A percentile compares a stretch with the other conserved stretches of the same genome.
Evolutionary conservation across 2,113 vertebrate genomes (phyloP).

Genomic region (Prietella phreatophila): DNA sequence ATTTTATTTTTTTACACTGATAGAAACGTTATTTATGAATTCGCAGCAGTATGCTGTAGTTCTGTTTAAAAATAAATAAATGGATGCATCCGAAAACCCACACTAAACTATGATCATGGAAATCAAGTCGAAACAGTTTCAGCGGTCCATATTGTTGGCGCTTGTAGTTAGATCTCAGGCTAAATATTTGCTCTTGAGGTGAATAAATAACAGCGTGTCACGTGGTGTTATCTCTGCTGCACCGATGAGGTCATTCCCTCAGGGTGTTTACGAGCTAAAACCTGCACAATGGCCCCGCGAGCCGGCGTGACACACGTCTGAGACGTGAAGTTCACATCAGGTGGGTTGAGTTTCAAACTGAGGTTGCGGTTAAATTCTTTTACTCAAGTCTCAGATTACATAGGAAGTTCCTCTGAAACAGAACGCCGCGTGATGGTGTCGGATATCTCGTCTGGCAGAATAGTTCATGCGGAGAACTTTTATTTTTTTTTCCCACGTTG

Average conservation of each 20-base stretch:
- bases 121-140: background rate
- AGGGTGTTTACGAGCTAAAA: slow-evolving; percentile 31
- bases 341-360: slow-evolving; percentile 4
- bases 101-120: background rate
- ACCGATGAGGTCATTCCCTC: slow-evolving; percentile 48
- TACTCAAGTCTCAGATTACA: background rate
- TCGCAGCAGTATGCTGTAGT: background rate
- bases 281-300: slow-evolving; percentile 5
- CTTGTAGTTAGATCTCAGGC: slow-evolving; percentile 35
- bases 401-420: background rate
- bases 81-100: background rate
- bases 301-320: slow-evolving; percentile 21
- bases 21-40: background rate
- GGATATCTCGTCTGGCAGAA: background rate
- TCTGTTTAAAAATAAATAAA: too few relatives aligned
- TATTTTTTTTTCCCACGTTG: too few relatives aligned
- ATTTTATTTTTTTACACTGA: background rate
- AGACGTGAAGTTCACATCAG: slow-evolving; percentile 1
- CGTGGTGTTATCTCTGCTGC: slow-evolving; percentile 55
- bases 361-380: slow-evolving; percentile 2
- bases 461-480: slow-evolving; percentile 1
- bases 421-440: background rate
- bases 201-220: slow-evolving; percentile 58
- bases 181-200: slow-evolving; percentile 52
- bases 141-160: background rate